Evolutionary conservation across 2,888 invertebrate genomes (phyloP).

Genomic region (Rhopalosiphum nymphaeae): DNA sequence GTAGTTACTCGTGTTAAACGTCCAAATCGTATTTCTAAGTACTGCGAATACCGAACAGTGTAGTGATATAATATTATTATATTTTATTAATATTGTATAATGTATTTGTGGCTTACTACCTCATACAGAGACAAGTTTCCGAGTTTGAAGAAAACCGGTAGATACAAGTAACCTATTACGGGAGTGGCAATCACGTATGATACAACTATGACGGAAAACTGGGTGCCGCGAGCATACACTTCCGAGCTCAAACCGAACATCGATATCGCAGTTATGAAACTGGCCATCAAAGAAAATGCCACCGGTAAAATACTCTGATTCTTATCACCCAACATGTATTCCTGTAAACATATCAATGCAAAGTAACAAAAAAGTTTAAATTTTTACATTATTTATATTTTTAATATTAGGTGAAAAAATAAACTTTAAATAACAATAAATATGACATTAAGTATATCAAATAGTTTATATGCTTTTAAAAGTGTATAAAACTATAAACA

Average conservation of each 20-base stretch:
- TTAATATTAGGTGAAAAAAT: not conserved
- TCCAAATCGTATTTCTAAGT: conserved; percentile 89
- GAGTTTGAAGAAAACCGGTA: conserved; percentile 88
- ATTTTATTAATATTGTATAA: not conserved
- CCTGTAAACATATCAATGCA: conserved; percentile 72
- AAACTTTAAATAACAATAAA: not conserved
- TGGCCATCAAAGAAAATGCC: conserved; percentile 91
- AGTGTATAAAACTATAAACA: too few species aligned
- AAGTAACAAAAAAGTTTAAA: not conserved
- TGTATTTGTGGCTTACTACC: conserved; percentile 70
- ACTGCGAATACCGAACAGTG: conserved; percentile 72
- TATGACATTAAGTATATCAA: not conserved
- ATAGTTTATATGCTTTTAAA: not conserved
- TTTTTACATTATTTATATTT: not conserved
- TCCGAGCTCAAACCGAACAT: conserved; percentile 89
- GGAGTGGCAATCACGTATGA: conserved; percentile 85
- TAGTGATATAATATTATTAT: not conserved
- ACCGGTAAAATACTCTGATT: conserved; percentile 86
- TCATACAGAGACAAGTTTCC: conserved; percentile 91
- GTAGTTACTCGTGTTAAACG: conserved; percentile 81
- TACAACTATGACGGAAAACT: conserved; percentile 83
- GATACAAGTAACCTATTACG: conserved; percentile 80
- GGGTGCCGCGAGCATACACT: conserved; percentile 85
- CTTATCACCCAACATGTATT: conserved; percentile 85
- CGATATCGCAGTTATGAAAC: conserved; percentile 92